Conservation (phyloP, 2,888 invertebrate genomes). For the Caenorhabditis auriculariae region DNA sequence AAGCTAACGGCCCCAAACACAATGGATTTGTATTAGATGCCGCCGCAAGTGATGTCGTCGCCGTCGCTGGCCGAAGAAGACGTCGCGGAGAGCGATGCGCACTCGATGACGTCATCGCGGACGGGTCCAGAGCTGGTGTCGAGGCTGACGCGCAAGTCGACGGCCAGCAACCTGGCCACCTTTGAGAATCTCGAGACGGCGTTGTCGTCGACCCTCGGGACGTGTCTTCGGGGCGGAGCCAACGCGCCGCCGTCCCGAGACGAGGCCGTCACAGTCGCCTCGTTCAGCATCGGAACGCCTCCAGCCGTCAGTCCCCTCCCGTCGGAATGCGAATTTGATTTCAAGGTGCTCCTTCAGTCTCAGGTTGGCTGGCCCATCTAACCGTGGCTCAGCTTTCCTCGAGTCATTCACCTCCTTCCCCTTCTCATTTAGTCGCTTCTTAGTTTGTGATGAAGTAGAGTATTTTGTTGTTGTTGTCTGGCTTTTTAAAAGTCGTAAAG, state of each 20-base stretch:
- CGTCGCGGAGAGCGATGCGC: no score
- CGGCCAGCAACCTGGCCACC: slow-evolving; percentile 31
- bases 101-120: slow-evolving; percentile 25
- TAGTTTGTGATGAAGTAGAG: not conserved
- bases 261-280: slow-evolving; percentile 13
- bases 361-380: no score
- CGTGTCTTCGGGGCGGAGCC: slow-evolving; percentile 18
- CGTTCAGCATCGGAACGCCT: slow-evolving; percentile 40
- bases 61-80: slow-evolving; percentile 8
- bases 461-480: not conserved
- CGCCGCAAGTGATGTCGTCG: no score
- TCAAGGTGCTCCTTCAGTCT: slow-evolving; percentile 20
- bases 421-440: not conserved
- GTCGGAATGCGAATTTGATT: slow-evolving; percentile 38
- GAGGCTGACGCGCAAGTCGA: slow-evolving; percentile 17
- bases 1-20: no score
- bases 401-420: not conserved
- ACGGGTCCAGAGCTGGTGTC: slow-evolving; percentile 14
- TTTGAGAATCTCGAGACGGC: slow-evolving; percentile 44
- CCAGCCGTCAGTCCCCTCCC: slow-evolving; percentile 34
- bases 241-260: slow-evolving; percentile 30
- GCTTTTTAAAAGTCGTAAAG: not conserved
- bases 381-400: no score
- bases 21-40: no score
- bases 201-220: slow-evolving; percentile 43